Percentiles rank a stretch among this genome's conserved stretches.
Conservation (phyloP, 2,888 invertebrate genomes). For the Yponomeuta sedellus region DNA sequence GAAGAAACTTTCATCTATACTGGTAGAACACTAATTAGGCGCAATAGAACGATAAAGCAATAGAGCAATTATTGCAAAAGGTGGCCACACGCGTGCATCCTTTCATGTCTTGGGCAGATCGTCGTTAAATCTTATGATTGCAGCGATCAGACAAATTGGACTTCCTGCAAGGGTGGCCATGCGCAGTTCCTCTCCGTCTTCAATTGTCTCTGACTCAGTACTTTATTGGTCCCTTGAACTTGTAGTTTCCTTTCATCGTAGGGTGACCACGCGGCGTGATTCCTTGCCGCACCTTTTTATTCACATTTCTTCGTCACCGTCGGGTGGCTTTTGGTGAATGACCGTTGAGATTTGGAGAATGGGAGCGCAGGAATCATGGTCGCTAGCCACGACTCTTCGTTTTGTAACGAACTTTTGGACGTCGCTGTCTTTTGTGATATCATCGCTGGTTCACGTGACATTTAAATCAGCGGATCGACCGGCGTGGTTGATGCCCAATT, state of each 20-base stretch:
- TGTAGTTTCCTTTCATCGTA: conserved; percentile 43
- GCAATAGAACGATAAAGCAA: conserved; percentile 17
- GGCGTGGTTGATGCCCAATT: conserved; percentile 66
- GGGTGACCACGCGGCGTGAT: conserved; percentile 68
- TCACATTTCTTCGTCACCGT: conserved; percentile 61
- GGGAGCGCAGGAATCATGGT: conserved; percentile 73
- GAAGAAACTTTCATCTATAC: neutral
- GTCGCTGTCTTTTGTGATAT: conserved; percentile 24
- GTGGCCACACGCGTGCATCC: conserved; percentile 22
- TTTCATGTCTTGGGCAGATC: conserved; percentile 15
- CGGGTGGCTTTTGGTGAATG: conserved; percentile 68
- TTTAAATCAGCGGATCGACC: conserved; percentile 56
- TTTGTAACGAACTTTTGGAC: conserved; percentile 42
- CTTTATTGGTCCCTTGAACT: conserved; percentile 42
- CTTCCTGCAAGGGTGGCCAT: conserved; percentile 61
- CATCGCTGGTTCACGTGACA: conserved; percentile 37
- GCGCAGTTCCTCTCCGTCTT: conserved; percentile 51
- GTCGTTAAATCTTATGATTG: conserved; percentile 27
- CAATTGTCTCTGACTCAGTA: conserved; percentile 37
- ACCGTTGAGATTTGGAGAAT: conserved; percentile 54
- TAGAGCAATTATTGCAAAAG: conserved; percentile 25
- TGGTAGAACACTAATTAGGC: neutral
- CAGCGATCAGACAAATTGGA: conserved; percentile 39
- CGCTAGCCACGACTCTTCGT: conserved; percentile 40
- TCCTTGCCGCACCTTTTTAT: conserved; percentile 68